Percentiles rank a stretch among this genome's conserved stretches.
Evolutionary conservation across 2,797 vertebrate genomes (phyloP).

Genomic region (Lepus townsendii): DNA sequence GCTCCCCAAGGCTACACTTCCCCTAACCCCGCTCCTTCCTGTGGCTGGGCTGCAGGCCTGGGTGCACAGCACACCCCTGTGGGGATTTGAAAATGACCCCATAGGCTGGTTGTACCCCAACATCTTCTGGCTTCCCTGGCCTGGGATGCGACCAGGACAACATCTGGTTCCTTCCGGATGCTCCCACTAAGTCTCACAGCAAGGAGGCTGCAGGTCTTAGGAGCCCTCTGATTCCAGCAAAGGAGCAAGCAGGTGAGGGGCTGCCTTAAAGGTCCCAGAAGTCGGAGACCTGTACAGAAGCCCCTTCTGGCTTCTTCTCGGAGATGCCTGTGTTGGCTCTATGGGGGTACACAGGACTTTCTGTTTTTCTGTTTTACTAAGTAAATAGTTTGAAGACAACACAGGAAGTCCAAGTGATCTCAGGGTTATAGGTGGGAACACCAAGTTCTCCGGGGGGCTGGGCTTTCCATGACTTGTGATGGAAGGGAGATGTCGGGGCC

Average conservation of each 20-base stretch:
- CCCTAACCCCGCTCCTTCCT: too few species aligned
- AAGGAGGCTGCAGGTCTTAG: rapidly evolving
- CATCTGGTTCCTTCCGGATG: background rate
- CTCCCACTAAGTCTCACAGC: background rate
- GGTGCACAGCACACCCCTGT: background rate
- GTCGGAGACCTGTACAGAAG: background rate
- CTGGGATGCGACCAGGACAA: too few species aligned
- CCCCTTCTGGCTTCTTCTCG: background rate
- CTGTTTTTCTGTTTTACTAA: background rate
- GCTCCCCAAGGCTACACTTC: background rate
- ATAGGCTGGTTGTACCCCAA: background rate
- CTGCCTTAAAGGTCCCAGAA: background rate
- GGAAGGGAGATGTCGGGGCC: rapidly evolving
- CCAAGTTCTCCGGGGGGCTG: background rate
- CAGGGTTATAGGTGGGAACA: background rate
- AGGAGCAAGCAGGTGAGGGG: background rate
- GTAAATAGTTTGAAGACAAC: background rate
- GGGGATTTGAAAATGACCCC: background rate
- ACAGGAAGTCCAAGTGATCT: background rate
- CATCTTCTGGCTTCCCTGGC: background rate
- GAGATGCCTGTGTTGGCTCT: background rate
- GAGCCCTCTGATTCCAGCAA: background rate
- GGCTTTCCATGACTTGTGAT: rapidly evolving
- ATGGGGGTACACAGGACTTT: background rate
- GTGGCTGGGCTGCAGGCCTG: background rate